These are phyloP conservation scores for Tetanocera ferruginea DNA, from an alignment of 2,888 invertebrate genomes.

Conservation along the genomic window DNA sequence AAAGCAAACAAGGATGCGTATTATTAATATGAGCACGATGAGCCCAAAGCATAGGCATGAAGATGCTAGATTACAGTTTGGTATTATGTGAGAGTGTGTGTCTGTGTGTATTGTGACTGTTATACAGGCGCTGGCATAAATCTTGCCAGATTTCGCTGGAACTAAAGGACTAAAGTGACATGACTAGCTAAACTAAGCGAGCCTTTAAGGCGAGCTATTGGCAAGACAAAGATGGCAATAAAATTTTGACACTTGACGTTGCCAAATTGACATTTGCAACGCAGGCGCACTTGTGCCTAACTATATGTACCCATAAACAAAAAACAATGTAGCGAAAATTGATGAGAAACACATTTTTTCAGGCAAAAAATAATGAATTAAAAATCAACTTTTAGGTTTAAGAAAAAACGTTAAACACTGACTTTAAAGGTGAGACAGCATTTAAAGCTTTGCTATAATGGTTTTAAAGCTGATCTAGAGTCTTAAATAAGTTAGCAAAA, in stretches of 20 bases:
- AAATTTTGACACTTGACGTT: neutral
- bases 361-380: slow-evolving; percentile 29
- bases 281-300: slow-evolving; percentile 8
- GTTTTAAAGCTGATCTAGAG: neutral
- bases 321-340: slow-evolving; percentile 20
- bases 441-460: neutral
- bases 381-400: neutral
- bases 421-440: neutral
- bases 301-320: slow-evolving; percentile 11
- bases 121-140: slow-evolving; percentile 1
- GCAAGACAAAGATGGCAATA: slow-evolving; percentile 9
- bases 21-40: slow-evolving; percentile 8
- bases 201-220: neutral
- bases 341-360: neutral
- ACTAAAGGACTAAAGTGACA: neutral
- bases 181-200: neutral
- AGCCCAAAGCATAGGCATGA: neutral
- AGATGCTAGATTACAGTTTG: neutral
- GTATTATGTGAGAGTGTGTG: neutral
- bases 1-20: slow-evolving; percentile 13
- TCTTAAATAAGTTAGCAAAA: neutral
- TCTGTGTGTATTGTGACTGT: neutral
- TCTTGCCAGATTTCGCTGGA: neutral
- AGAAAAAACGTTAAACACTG: neutral
- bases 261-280: slow-evolving; percentile 24